Evolutionary conservation across 2,888 invertebrate genomes (phyloP).

Genomic region (Trachelus iudaicus): DNA sequence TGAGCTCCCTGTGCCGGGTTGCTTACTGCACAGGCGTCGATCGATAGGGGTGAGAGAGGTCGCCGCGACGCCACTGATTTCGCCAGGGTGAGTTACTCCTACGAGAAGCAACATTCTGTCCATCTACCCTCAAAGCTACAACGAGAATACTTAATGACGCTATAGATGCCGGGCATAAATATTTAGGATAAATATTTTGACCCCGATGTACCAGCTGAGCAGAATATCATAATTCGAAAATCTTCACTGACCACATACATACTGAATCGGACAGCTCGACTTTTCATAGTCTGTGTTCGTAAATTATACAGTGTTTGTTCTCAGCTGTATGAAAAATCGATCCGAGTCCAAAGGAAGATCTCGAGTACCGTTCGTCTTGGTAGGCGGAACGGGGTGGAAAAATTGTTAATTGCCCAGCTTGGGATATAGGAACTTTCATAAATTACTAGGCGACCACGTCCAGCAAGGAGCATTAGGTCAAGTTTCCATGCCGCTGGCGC

Average conservation of each 20-base stretch:
- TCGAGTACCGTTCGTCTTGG: background rate
- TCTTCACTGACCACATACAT: background rate
- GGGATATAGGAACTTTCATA: background rate
- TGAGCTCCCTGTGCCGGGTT: conserved; percentile 30
- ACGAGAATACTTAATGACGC: background rate
- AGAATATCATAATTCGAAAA: background rate
- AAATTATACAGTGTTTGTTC: background rate
- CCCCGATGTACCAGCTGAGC: background rate
- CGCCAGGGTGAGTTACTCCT: conserved; percentile 1
- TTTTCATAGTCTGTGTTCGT: background rate
- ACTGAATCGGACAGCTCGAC: background rate
- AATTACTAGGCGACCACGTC: background rate
- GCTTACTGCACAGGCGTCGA: conserved; percentile 57
- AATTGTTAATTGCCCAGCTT: background rate
- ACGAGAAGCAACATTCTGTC: background rate
- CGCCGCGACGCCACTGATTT: conserved; percentile 16
- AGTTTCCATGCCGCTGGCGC: background rate
- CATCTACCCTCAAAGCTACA: background rate
- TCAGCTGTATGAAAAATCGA: background rate
- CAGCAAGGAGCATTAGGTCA: background rate
- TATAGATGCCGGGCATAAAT: background rate
- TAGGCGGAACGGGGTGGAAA: background rate
- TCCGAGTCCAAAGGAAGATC: background rate
- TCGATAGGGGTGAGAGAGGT: conserved; percentile 49
- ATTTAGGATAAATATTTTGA: background rate